These are phyloP conservation scores for Brienomyrus longianalis DNA, from an alignment of 2,113 vertebrate species.

Conservation along the genomic window DNA sequence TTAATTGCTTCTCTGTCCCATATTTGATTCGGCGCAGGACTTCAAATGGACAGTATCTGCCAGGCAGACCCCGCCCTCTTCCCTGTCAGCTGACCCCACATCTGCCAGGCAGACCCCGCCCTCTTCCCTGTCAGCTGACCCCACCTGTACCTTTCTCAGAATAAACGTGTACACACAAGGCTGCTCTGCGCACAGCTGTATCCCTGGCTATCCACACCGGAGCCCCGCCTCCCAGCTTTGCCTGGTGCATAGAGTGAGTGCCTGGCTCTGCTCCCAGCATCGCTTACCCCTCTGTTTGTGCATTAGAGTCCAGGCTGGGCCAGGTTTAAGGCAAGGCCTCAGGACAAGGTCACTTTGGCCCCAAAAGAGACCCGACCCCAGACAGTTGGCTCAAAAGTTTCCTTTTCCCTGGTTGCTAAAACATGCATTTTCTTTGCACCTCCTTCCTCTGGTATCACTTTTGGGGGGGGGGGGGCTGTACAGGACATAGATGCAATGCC, in stretches of 20 bases:
- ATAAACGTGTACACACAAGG: not conserved
- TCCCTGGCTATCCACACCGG: not conserved
- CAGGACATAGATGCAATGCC: not conserved
- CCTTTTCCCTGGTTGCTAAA: not conserved
- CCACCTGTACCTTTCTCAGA: conserved; percentile 3
- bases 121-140: not conserved
- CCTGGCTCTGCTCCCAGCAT: not conserved
- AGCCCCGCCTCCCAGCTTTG: not conserved
- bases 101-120: too few relatives aligned
- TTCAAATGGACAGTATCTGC: conserved; percentile 4
- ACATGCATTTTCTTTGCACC: not conserved
- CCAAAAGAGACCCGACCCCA: not conserved
- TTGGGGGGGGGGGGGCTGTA: not conserved
- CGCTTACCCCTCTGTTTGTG: not conserved
- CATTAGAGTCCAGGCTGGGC: not conserved
- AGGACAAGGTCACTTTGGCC: not conserved
- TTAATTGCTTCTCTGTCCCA: conserved; percentile 29
- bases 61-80: not conserved
- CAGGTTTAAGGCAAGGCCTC: not conserved
- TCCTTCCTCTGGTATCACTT: not conserved
- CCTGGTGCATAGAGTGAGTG: not conserved
- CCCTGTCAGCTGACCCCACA: not conserved
- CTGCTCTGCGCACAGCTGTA: not conserved
- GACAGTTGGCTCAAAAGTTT: not conserved
- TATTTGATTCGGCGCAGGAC: not conserved